Percentiles rank a stretch among this genome's conserved stretches.
These are phyloP conservation scores for Brachirus orientalis DNA, from an alignment of 2,113 vertebrate species.

Conservation along the genomic window DNA sequence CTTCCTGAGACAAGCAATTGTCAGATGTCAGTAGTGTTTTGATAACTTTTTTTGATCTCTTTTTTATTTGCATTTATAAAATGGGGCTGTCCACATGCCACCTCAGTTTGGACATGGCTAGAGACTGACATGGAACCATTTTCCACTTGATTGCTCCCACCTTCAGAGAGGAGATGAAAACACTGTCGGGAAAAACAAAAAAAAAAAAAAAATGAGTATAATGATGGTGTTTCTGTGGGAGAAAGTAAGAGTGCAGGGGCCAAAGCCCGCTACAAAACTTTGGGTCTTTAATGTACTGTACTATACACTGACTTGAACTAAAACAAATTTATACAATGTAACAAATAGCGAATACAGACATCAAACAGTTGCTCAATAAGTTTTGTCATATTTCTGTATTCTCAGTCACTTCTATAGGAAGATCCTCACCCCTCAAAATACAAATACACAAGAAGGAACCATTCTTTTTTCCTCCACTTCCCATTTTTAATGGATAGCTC, in stretches of 20 bases:
- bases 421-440: conserved; percentile 60
- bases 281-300: background rate
- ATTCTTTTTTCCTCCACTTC: conserved; percentile 1
- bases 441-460: conserved; percentile 59
- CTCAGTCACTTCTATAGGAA: conserved; percentile 50
- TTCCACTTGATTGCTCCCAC: conserved; percentile 70
- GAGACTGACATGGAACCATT: conserved; percentile 72
- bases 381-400: conserved; percentile 46
- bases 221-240: conserved; percentile 15
- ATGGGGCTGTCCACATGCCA: conserved; percentile 66
- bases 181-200: conserved; percentile 1
- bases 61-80: conserved; percentile 81
- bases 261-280: conserved; percentile 21
- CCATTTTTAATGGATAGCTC: conserved; percentile 57
- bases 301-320: background rate
- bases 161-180: conserved; percentile 48
- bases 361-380: conserved; percentile 53
- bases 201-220: conserved; percentile 5
- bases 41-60: conserved; percentile 80
- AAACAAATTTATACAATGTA: background rate
- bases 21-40: conserved; percentile 84
- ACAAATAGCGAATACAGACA: conserved; percentile 48
- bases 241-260: conserved; percentile 5
- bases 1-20: conserved; percentile 83
- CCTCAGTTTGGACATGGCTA: conserved; percentile 70